Conservation (phyloP, 1,140 invertebrate genomes). For the Bombus turneri region DNA sequence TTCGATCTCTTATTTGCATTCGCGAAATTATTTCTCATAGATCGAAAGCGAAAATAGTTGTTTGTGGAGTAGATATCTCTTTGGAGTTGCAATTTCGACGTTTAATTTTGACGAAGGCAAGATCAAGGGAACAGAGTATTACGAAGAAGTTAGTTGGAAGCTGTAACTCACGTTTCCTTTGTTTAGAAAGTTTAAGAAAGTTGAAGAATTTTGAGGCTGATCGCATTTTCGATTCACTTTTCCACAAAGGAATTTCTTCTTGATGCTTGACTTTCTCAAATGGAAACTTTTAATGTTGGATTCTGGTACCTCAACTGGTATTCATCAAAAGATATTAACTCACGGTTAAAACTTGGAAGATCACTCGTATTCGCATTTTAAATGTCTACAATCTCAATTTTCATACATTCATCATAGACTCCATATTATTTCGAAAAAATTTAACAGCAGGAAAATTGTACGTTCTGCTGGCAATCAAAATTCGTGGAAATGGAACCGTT, state of each 20-base stretch:
- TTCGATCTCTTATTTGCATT: not conserved
- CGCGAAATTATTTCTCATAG: not conserved
- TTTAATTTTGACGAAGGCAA: not conserved
- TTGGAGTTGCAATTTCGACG: not conserved
- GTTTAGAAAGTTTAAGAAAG: not conserved
- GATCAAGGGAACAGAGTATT: not conserved
- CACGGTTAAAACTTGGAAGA: too few species aligned
- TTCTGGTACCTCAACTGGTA: not conserved
- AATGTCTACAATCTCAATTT: too few species aligned
- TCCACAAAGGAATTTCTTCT: not conserved
- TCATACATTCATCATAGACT: too few species aligned
- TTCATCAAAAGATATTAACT: not conserved
- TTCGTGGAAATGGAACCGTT: too few species aligned
- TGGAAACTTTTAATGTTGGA: not conserved
- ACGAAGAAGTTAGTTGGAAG: not conserved
- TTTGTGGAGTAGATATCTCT: not conserved
- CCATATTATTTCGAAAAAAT: too few species aligned
- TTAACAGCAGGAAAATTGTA: too few species aligned
- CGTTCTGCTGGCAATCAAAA: too few species aligned
- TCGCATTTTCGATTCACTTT: not conserved
- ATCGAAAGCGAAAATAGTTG: not conserved
- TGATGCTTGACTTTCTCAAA: not conserved
- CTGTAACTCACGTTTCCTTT: not conserved
- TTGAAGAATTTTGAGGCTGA: not conserved
- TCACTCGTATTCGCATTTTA: not conserved